Evolutionary conservation across 2,888 invertebrate genomes (phyloP), one percentile per base, ranked within the genome.

Genomic region (Panopea generosa): DNA sequence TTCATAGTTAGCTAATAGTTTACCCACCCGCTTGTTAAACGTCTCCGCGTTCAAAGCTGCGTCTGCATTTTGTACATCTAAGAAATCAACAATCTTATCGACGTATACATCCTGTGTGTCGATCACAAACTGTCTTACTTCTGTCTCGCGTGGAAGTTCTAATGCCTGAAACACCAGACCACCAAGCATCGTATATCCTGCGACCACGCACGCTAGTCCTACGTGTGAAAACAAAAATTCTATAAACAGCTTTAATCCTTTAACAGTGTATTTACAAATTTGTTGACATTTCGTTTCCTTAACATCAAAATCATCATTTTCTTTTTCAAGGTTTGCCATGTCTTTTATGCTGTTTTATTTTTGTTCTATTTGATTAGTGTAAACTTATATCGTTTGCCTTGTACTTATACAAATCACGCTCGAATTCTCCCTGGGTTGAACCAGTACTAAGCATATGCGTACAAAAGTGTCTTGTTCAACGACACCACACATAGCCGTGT

Each of bases 201-300:
- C 77, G n/a, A 77, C 75, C 3, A 68, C 47, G 50, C 77, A 72
- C 7, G 77, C 71, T 38, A 81, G 49, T 55, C 81, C 81, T 11
- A 81, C 66, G 40, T 77, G 77, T 20, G 81, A 81, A 45, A 81
- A 74, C 26, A 81, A 43, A 43, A 81, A 81, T 22, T 71, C 45
- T 1, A 81, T 40, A 55, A 77, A 69, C 22, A 43, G 33, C 65
- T 73, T 77, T 11, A 76, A 40, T 27, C 65, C 68, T 53, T 57
- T 62, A n/a, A 72, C 45, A 16, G 65, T 43, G 24, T 66, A 61
- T 6, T 66, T 45, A 4, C 52, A 59, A 16, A 62, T 49, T 3
- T 50, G 20, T 24, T 68, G 53, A 7, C 50, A 59, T n/a, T 52
- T 55, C 16, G 66, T 63, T 53, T 68, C 71, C 22, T 33, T 16